These are phyloP conservation scores for Tuberolachnus salignus DNA, from an alignment of 2,888 invertebrate genomes.

Conservation along the genomic window DNA sequence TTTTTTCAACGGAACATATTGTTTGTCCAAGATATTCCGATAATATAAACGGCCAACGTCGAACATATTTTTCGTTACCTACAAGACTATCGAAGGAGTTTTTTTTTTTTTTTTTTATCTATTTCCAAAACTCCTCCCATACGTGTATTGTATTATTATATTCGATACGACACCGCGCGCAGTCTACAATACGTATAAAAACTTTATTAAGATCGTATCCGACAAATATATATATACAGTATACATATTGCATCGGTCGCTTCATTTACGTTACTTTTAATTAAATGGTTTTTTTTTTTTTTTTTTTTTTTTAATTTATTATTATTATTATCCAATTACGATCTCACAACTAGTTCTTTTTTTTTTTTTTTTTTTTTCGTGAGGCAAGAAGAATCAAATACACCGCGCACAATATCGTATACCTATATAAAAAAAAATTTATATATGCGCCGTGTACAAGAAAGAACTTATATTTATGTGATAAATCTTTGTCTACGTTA, in stretches of 20 bases:
- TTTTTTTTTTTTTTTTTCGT: not conserved
- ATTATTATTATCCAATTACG: slow-evolving; percentile 50
- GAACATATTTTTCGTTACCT: not conserved
- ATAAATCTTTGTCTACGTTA: slow-evolving; percentile 17
- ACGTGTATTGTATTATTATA: slow-evolving; percentile 23
- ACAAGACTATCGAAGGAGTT: slow-evolving; percentile 26
- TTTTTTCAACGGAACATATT: no score
- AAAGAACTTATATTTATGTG: not conserved
- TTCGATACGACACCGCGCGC: slow-evolving; percentile 39
- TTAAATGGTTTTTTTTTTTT: slow-evolving; percentile 45
- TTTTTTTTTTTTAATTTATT: slow-evolving; percentile 29
- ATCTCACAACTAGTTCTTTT: slow-evolving; percentile 43
- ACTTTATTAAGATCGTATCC: slow-evolving; percentile 52
- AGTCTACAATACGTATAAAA: slow-evolving; percentile 10
- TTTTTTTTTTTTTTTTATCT: slow-evolving; percentile 37
- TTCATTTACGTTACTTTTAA: slow-evolving; percentile 43
- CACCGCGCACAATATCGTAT: not conserved
- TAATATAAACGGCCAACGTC: not conserved
- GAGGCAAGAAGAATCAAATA: not conserved
- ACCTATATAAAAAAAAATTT: not conserved
- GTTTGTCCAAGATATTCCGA: slow-evolving; percentile 24
- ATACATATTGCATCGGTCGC: not conserved
- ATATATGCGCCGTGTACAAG: not conserved
- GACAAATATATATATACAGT: not conserved
- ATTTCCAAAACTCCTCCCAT: slow-evolving; percentile 38